These are phyloP conservation scores for Microcaecilia unicolor DNA, from an alignment of 2,797 vertebrate genomes.

Conservation along the genomic window DNA sequence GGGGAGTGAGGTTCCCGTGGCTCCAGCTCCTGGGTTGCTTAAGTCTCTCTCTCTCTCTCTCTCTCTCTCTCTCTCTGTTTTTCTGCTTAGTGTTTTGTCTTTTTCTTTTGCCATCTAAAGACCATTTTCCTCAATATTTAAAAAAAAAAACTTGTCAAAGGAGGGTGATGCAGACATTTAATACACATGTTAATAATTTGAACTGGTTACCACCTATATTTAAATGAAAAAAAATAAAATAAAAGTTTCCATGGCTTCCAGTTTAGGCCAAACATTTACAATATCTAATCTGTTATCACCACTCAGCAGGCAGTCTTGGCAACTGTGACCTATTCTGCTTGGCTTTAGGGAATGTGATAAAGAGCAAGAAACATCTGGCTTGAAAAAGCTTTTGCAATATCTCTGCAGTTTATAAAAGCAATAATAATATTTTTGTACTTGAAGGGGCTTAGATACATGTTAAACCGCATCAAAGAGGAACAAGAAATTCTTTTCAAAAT, in stretches of 20 bases:
- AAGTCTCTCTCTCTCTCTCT: constrained; percentile 15
- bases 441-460: constrained; percentile 36
- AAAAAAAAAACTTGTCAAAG: constrained; percentile 5
- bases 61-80: constrained; percentile 3
- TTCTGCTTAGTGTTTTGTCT: constrained; percentile 4
- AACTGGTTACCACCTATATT: constrained; percentile 15
- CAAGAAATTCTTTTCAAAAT: constrained; percentile 40
- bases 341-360: constrained; percentile 55
- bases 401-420: constrained; percentile 49
- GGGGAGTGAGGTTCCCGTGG: constrained; percentile 57
- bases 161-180: constrained; percentile 7
- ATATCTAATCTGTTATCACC: constrained; percentile 62
- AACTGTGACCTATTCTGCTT: constrained; percentile 41
- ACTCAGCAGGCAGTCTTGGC: constrained; percentile 46
- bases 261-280: constrained; percentile 31
- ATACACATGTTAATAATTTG: constrained; percentile 12
- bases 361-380: constrained; percentile 53
- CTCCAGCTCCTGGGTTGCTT: constrained; percentile 54
- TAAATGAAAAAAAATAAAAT: constrained; percentile 11
- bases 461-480: constrained; percentile 32
- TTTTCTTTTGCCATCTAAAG: constrained; percentile 11
- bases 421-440: constrained; percentile 60
- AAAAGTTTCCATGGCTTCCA: constrained; percentile 21
- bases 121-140: constrained; percentile 17
- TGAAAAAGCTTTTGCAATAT: constrained; percentile 45